Evolutionary conservation across 2,797 vertebrate species (phyloP), one percentile per base, ranked within the genome.

Genomic region (Coregonus suidteri): DNA sequence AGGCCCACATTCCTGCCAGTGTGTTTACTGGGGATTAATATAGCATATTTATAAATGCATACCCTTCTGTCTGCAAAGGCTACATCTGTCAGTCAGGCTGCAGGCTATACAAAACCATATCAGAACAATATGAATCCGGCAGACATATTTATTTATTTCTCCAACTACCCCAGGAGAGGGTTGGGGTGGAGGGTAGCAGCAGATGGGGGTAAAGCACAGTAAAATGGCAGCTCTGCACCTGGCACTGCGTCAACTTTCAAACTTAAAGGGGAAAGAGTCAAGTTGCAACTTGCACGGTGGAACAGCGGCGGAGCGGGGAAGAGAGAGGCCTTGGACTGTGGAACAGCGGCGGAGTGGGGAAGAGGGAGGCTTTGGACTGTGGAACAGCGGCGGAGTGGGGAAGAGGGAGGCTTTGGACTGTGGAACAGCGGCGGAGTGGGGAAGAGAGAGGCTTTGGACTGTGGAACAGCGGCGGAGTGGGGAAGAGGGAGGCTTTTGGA

Each of bases 61-160:
- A 90, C 81, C 84, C 89, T 88, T 91, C 86, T 85, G 85, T 81
- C 84, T 84, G 86, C 88, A 85, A 88, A 90, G 59, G 83, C 84
- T 93, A 83, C 89, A 94, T 92, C 92, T 94, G 93, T 93, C 85
- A 80, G 84, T 90, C 85, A 89, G 82, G 93, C 95, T 94, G 88
- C 82, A 84, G 91, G 90, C 90, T 87, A 94, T 79, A 86, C 83
- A 88, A 85, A 91, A 67, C 79, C 69, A 71, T 88, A 90, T 79
- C 1, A 65, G 79, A 90, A 86, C 93, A 92, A 90, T 90, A 90
- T 89, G 88, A 93, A 91, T 90, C 86, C 13, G 76, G 75, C 73
- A 35, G 70, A 71, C 78, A 73, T 72, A 77, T 11, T 11, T 90
- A 82, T 89, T 82, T 90, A 79, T 87, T 82, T 89, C 35, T 78